Conservation (phyloP, 2,113 vertebrate species). For the Struthidea cinerea region DNA sequence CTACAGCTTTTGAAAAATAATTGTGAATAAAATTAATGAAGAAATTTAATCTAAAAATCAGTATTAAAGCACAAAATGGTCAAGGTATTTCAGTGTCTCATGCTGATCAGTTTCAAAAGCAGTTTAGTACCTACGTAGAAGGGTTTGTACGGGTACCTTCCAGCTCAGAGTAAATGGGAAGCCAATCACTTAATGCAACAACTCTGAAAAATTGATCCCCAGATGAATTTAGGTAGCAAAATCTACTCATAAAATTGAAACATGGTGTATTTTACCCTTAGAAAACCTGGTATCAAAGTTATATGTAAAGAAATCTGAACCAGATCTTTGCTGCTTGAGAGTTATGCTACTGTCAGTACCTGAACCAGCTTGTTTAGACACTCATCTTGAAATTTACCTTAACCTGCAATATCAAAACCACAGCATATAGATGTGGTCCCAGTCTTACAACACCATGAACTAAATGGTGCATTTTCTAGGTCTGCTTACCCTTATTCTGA, state of each 20-base stretch:
- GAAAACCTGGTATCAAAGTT: not conserved
- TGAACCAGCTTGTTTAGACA: not conserved
- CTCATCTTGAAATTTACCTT: not conserved
- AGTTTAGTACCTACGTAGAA: not conserved
- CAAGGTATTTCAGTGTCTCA: not conserved
- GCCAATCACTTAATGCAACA: not conserved
- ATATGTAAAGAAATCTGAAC: not conserved
- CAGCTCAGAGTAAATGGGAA: not conserved
- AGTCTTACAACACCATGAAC: not conserved
- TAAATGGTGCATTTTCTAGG: not conserved
- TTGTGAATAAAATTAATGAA: not conserved
- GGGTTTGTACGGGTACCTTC: not conserved
- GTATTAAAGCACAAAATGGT: not conserved
- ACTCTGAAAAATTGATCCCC: not conserved
- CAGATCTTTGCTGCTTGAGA: not conserved
- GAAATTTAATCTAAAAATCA: not conserved
- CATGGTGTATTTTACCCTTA: not conserved
- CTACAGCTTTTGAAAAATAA: not conserved
- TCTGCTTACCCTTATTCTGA: not conserved
- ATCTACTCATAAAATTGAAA: not conserved
- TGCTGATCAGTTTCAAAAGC: not conserved
- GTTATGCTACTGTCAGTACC: not conserved
- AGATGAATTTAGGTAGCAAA: not conserved
- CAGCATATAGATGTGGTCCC: not conserved
- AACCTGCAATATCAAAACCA: not conserved